A percentile compares a stretch with the other conserved stretches of the same genome.
phyloP scores from a whole-genome alignment of 2,113 vertebrate species.

The Psilopsiagon aurifrons region DNA sequence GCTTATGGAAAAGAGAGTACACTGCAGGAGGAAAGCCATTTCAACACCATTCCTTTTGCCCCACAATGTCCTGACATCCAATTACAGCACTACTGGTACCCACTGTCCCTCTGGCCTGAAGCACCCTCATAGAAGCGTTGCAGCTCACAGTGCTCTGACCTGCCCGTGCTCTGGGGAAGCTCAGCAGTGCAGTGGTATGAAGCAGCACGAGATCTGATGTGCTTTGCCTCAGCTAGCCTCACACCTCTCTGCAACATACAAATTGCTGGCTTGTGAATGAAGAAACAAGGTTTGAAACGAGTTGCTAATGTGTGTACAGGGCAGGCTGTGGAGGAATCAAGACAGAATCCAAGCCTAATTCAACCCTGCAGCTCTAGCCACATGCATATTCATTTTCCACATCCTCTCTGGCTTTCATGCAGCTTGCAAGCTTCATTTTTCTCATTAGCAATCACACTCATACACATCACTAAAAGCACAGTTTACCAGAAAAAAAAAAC shows the following conservation, averaged over 20 bases:
- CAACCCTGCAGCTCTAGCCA: not conserved
- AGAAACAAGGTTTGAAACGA: not conserved
- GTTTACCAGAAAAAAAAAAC: not conserved
- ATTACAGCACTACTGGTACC: not conserved
- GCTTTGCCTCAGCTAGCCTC: constrained; percentile 1
- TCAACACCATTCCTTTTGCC: not conserved
- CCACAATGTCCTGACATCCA: not conserved
- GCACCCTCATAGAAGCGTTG: not conserved
- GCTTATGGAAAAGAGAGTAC: not conserved
- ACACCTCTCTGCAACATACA: not conserved
- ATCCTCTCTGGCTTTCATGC: not conserved
- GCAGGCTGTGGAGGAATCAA: not conserved
- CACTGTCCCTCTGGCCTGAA: not conserved
- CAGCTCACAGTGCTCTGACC: not conserved
- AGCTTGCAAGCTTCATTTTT: constrained; percentile 10
- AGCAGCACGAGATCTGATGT: not conserved
- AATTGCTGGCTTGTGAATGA: constrained; percentile 1
- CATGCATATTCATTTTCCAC: constrained; percentile 16
- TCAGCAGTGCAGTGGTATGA: not conserved
- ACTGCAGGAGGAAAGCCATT: not conserved
- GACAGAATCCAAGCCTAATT: not conserved
- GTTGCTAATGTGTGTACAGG: not conserved
- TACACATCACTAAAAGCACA: not conserved
- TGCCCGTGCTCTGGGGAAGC: not conserved
- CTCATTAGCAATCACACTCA: constrained; percentile 29